Base-by-base conservation (phyloP, 2,888 invertebrate genomes). In the Hetaerina titia region DNA sequence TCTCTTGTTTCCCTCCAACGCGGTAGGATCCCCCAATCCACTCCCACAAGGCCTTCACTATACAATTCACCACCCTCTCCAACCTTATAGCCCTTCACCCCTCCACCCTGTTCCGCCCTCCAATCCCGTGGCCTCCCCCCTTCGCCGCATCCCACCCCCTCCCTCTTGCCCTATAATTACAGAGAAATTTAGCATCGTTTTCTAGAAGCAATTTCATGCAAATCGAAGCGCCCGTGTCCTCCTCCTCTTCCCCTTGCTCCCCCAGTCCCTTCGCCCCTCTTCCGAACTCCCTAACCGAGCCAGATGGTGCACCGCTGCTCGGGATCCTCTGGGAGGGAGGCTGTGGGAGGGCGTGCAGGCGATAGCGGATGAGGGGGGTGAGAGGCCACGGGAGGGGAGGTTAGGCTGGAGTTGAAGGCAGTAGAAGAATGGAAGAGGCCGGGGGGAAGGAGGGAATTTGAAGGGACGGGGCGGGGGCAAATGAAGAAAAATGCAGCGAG, bases 191-290 rank as follows among this genome's bases (percentile, higher is more conserved):
- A 92, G 92, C 92, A 56, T 92, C 92, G 92, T 92, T 69, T 92
- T 92, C 92, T 92, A 69, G 92, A 89, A 60, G 95, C 95, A 95
- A 95, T 95, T 95, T 95, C 95, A 95, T 95, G 95, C 95, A 95
- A 95, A 95, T 95, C 95, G 95, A 95, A 95, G 89, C 89, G 69
- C 22, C 81, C 69, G 15, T 57, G 58, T 89, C 81, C 89, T 90
- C 57, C 90, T 74, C 57, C 31, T n/a, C 58, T 69, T 60, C 63
- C 69, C 57, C 90, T 58, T 25, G 17, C 58, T 74, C 90, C 25
- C 57, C n/a, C 25, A 13, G 2, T 15, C 31, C 25, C 87, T 15
- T 15, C 19, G 5, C 87, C 57, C 5, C 17, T 25, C 64, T 6
- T 0, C 64, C 56, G 4, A 60, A 0, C 94, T n/a, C 25, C 63